These are phyloP conservation scores for Athalia circularis DNA, from an alignment of 2,888 invertebrate species.

Conservation along the genomic window DNA sequence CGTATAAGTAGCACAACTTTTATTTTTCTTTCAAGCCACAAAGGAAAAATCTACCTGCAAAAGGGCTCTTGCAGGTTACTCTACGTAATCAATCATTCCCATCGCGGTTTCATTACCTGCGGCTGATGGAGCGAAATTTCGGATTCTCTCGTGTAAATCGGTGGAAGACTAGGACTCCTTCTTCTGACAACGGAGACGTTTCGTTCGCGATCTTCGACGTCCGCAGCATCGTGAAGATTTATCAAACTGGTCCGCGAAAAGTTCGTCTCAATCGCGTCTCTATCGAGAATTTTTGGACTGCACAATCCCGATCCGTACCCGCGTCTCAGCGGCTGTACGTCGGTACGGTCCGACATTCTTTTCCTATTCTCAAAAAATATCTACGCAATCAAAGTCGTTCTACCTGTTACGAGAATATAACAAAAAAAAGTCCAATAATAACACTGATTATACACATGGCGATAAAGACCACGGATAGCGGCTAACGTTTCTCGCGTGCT, in stretches of 20 bases:
- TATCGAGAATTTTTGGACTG: neutral
- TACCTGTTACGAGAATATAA: neutral
- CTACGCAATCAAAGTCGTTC: neutral
- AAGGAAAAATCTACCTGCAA: too few relatives aligned
- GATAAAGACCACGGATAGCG: too few relatives aligned
- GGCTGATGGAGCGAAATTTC: conserved; percentile 2
- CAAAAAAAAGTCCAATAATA: neutral
- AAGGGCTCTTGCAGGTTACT: too few relatives aligned
- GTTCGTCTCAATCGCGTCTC: conserved; percentile 21
- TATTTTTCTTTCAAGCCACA: too few relatives aligned
- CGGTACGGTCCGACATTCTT: conserved; percentile 26
- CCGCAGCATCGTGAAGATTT: conserved; percentile 75
- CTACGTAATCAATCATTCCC: neutral
- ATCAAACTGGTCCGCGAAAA: conserved; percentile 60
- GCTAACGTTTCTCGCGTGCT: too few relatives aligned
- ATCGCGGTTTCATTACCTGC: neutral
- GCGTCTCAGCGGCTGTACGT: neutral
- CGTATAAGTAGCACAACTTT: neutral
- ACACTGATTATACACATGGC: too few relatives aligned
- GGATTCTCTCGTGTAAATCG: conserved; percentile 76
- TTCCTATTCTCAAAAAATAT: neutral
- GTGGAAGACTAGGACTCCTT: conserved; percentile 83
- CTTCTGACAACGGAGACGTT: conserved; percentile 73
- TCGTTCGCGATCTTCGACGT: conserved; percentile 75
- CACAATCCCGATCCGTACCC: neutral